These are phyloP conservation scores for Lytechinus variegatus DNA, from an alignment of 35 echinoderm and acorn worm genomes.

Conservation along the genomic window DNA sequence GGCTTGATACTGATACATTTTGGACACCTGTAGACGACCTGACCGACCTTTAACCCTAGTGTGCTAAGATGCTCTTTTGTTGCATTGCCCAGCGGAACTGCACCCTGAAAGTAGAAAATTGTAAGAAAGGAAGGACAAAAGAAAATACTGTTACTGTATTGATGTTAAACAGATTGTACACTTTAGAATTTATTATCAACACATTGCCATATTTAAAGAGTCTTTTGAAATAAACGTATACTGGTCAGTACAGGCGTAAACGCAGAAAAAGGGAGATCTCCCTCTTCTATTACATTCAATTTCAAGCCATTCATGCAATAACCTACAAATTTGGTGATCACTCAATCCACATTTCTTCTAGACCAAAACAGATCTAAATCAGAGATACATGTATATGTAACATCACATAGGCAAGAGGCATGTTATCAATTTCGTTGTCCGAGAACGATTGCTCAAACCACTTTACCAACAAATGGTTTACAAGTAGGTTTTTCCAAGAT, in stretches of 20 bases:
- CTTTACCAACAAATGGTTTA: neutral
- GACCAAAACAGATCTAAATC: neutral
- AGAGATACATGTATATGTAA: neutral
- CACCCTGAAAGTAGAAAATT: constrained; percentile 69
- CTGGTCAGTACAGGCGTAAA: too few relatives aligned
- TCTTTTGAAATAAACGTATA: too few relatives aligned
- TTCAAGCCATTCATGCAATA: too few relatives aligned
- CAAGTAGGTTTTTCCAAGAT: neutral
- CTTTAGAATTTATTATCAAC: too few relatives aligned
- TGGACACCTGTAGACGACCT: constrained; percentile 97
- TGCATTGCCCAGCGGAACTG: constrained; percentile 95
- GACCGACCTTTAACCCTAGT: constrained; percentile 91
- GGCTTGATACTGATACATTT: constrained; percentile 99
- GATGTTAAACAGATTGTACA: too few relatives aligned
- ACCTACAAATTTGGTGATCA: neutral
- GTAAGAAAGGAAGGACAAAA: neutral
- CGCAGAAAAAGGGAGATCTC: neutral
- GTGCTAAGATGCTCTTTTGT: constrained; percentile 82
- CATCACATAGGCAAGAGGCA: neutral
- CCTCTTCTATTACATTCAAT: neutral
- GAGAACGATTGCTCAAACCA: neutral
- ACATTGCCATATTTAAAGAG: too few relatives aligned
- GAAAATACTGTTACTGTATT: neutral
- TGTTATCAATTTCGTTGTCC: neutral
- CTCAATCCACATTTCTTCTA: neutral